phyloP scores from a whole-genome alignment of 2,888 invertebrate species.

The Abrostola tripartita region DNA sequence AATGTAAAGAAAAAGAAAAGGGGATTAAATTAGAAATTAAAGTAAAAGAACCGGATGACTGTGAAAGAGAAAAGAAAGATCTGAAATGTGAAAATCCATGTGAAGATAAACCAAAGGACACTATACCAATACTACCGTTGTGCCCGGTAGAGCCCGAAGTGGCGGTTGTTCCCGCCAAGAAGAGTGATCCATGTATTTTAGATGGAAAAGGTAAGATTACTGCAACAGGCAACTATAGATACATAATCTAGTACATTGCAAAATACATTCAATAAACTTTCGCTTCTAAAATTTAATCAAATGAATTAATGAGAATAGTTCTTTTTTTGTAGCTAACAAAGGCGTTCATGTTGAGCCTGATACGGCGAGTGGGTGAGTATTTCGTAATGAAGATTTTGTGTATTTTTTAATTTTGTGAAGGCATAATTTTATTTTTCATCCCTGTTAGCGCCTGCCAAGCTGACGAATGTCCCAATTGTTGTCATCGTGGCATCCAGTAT shows the following conservation, averaged over 20 bases:
- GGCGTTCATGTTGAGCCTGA: not conserved
- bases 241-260: too few species aligned
- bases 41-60: not conserved
- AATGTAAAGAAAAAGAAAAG: not conserved
- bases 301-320: not conserved
- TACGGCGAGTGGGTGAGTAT: slow-evolving; percentile 4
- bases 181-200: not conserved
- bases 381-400: not conserved
- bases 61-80: not conserved
- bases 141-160: too few species aligned
- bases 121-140: too few species aligned
- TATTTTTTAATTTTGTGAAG: not conserved
- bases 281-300: too few species aligned
- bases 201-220: slow-evolving; percentile 6
- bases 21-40: not conserved
- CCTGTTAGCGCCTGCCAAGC: slow-evolving; percentile 16
- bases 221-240: too few species aligned
- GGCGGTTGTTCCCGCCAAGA: not conserved
- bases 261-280: too few species aligned
- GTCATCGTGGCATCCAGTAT: slow-evolving; percentile 8
- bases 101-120: slow-evolving; percentile 2
- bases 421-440: not conserved
- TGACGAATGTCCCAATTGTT: not conserved
- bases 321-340: slow-evolving; percentile 12
- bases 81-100: not conserved